Base-by-base conservation (phyloP, 2,113 vertebrate species). In the Nestor notabilis region DNA sequence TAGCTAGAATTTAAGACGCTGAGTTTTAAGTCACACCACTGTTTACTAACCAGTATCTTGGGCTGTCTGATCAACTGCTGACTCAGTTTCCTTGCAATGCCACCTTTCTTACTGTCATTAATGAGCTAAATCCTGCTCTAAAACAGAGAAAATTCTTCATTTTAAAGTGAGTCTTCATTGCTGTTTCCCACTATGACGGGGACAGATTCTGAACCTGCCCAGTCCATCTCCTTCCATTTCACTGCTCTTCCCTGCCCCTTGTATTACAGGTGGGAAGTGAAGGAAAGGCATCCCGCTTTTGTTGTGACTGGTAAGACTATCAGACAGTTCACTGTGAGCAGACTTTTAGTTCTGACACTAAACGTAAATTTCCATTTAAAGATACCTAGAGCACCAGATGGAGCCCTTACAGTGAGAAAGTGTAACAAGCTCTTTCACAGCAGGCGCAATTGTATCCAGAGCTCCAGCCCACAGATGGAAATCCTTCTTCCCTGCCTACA, bases 321-420 rank as follows among this genome's bases (percentile, higher is more conserved):
- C 39, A 91, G 46, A 82, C 65, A 75, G 44, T 8, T 80, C 28
- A 43, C 11, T 56, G 24, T 29, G 35, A 2, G 4, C 21, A 84
- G 74, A 49, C 65, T 72, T 72, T 85, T 7, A 65, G 18, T 27
- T 79, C 55, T 58, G 41, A 93, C 56, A 74, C 33, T 44, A 84
- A 89, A 89, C 1, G 61, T 61, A 96, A 83, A 90, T 83, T 83
- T 91, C 84, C 49, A 78, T 66, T 96, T 83, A 81, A 94, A 95
- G 58, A 88, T 44, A 92, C 76, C 71, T 71, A 95, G 37, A 80
- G 92, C 41, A 95, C 74, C 84, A 95, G 84, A 94, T 90, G 74
- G 81, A 96, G 91, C 81, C 70, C 63, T 89, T 69, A 94, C 39
- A 94, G 72, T 60, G 68, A 89, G 72, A 78, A 92, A 96, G 80